These are phyloP conservation scores for Podilymbus podiceps DNA, from an alignment of 2,113 vertebrate species.

Conservation along the genomic window DNA sequence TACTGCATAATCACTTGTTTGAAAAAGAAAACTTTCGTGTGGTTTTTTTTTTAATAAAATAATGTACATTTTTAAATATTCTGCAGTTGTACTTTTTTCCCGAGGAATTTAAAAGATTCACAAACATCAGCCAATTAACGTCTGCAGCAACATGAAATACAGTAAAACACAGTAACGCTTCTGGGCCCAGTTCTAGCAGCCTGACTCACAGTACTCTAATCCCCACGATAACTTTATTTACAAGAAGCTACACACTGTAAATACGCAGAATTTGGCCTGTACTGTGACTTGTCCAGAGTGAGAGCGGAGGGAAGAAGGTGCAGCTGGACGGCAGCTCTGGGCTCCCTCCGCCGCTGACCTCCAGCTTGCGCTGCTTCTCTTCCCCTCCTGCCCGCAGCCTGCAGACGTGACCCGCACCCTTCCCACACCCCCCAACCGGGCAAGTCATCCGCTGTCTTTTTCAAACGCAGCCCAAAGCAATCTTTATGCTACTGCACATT, in stretches of 20 bases:
- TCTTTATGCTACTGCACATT: conserved; percentile 56
- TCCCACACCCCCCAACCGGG: not conserved
- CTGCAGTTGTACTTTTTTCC: not conserved
- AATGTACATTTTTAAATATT: not conserved
- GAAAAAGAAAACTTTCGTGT: not conserved
- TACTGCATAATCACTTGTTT: not conserved
- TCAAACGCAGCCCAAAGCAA: conserved; percentile 55
- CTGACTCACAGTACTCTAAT: not conserved
- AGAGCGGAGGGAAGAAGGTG: not conserved
- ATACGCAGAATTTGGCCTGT: not conserved
- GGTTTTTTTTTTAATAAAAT: not conserved
- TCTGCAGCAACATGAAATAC: not conserved
- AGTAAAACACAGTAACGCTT: not conserved
- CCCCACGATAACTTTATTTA: not conserved
- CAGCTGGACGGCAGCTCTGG: not conserved
- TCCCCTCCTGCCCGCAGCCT: not conserved
- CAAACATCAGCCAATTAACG: not conserved
- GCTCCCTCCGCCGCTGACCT: not conserved
- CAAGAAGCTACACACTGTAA: not conserved
- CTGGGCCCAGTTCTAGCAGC: not conserved
- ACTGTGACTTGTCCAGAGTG: not conserved
- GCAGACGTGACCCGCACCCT: not conserved
- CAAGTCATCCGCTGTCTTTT: conserved; percentile 14
- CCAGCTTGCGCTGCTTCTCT: not conserved
- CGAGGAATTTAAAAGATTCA: not conserved